These are phyloP conservation scores for Entomyzon cyanotis DNA, from an alignment of 2,113 vertebrate species.

Conservation along the genomic window DNA sequence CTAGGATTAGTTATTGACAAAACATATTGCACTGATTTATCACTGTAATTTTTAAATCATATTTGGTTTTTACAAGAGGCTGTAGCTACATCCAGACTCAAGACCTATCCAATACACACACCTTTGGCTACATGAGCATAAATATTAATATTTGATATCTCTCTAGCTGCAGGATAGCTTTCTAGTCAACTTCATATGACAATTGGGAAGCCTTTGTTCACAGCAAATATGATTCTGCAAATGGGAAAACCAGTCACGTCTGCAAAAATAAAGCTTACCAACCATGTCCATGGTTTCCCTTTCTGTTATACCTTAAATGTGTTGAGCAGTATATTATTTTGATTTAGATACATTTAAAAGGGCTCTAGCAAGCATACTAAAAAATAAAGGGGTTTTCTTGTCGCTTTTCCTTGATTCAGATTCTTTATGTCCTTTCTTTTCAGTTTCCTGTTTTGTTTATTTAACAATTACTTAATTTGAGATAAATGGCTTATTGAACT, in stretches of 20 bases:
- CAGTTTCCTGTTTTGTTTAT: not conserved
- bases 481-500: not conserved
- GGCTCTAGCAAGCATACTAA: not conserved
- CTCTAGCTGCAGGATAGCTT: not conserved
- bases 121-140: not conserved
- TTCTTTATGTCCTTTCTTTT: not conserved
- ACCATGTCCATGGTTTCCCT: not conserved
- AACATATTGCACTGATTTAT: not conserved
- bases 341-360: not conserved
- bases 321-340: not conserved
- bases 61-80: not conserved
- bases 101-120: not conserved
- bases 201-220: conserved; percentile 22
- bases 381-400: not conserved
- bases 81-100: not conserved
- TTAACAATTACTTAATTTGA: not conserved
- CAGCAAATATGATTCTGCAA: not conserved
- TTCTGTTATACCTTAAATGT: not conserved
- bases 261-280: not conserved
- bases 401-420: not conserved
- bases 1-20: not conserved
- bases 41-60: not conserved
- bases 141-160: conserved; percentile 40
- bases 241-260: not conserved
- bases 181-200: not conserved